Percentiles rank a stretch among this genome's conserved stretches.
Evolutionary conservation across 2,113 vertebrate species (phyloP).

Genomic region (Scartelaos histophorus): DNA sequence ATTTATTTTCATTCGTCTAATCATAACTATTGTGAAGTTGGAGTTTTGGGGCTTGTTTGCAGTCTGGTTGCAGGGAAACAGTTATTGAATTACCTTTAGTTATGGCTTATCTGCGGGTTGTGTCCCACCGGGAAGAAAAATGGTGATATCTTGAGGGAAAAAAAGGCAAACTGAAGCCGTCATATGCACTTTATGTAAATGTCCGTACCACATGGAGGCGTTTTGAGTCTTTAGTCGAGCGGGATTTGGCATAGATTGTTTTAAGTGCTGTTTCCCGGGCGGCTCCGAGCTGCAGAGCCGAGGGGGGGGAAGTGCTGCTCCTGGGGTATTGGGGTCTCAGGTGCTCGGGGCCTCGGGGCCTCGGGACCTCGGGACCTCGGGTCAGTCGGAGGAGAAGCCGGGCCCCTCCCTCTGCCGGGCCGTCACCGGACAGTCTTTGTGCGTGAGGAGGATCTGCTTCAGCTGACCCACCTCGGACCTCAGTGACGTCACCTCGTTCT

Average conservation of each 20-base stretch:
- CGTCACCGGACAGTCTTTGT: slow-evolving; percentile 98
- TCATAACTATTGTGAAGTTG: too few relatives aligned
- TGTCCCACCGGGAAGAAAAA: too few relatives aligned
- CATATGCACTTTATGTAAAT: neutral
- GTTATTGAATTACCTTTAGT: too few relatives aligned
- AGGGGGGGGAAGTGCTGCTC: slow-evolving; percentile 15
- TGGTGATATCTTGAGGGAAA: too few relatives aligned
- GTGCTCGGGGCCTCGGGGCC: neutral
- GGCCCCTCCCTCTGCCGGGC: slow-evolving; percentile 94
- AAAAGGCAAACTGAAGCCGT: too few relatives aligned
- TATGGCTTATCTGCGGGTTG: too few relatives aligned
- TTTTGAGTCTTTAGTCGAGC: neutral
- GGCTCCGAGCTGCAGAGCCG: neutral
- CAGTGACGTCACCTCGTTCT: slow-evolving; percentile 97
- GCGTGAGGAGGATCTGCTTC: slow-evolving; percentile 95
- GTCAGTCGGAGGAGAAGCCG: slow-evolving; percentile 94
- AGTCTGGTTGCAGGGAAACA: too few relatives aligned
- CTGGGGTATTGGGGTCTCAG: neutral
- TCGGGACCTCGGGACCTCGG: slow-evolving; percentile 5
- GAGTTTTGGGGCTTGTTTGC: too few relatives aligned
- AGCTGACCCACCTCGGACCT: slow-evolving; percentile 97
- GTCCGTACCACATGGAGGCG: neutral
- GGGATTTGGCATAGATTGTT: neutral
- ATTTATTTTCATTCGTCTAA: too few relatives aligned
- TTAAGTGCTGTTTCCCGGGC: slow-evolving; percentile 30